These are phyloP conservation scores for Choristoneura fumiferana DNA, from an alignment of 1,140 invertebrate species.

Conservation along the genomic window DNA sequence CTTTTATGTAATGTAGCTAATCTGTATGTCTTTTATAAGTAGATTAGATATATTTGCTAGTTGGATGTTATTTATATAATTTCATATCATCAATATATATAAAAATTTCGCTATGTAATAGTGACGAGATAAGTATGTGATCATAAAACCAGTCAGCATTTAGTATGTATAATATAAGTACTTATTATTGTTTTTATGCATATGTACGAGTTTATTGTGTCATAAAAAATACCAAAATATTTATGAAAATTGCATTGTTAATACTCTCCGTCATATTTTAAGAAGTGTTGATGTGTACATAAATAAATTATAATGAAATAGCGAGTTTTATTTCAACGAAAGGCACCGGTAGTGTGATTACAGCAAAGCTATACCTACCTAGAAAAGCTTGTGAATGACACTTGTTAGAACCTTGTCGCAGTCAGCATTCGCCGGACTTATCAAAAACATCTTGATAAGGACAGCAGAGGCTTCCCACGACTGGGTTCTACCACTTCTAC, in stretches of 20 bases:
- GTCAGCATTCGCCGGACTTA: no score
- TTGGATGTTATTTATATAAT: not conserved
- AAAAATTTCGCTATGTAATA: slow-evolving; percentile 3
- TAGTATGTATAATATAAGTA: not conserved
- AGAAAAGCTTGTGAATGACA: no score
- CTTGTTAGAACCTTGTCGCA: no score
- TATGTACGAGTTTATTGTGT: slow-evolving; percentile 3
- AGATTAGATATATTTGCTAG: slow-evolving; percentile 9
- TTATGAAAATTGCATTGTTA: slow-evolving; percentile 32
- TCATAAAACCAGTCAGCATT: slow-evolving; percentile 2
- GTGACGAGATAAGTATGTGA: slow-evolving; percentile 11
- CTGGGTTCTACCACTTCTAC: no score
- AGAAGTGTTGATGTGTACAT: slow-evolving; percentile 51
- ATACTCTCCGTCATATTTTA: slow-evolving; percentile 34
- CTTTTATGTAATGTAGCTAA: not conserved
- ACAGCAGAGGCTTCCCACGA: no score
- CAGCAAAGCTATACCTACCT: no score
- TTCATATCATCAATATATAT: not conserved
- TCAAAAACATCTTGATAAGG: no score
- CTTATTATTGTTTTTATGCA: slow-evolving; percentile 11
- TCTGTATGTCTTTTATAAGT: slow-evolving; percentile 10
- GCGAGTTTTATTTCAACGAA: not conserved
- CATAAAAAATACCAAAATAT: slow-evolving; percentile 4
- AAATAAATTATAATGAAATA: slow-evolving; percentile 31
- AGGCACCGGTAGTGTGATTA: no score